Evolutionary conservation across 2,797 vertebrate genomes (phyloP).

Genomic region (Fringilla coelebs): DNA sequence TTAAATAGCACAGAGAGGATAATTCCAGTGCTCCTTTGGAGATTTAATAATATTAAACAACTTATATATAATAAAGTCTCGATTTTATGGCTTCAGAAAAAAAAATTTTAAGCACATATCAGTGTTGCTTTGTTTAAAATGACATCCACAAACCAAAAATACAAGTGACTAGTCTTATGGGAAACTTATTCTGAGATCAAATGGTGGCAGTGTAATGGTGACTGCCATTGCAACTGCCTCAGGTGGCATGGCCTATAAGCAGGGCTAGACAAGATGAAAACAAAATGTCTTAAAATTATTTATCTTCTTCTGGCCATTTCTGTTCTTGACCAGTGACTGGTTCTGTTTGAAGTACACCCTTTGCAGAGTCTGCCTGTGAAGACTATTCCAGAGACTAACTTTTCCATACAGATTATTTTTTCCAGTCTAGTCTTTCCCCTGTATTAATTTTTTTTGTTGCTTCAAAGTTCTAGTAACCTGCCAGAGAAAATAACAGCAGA

Average conservation of each 20-base stretch:
- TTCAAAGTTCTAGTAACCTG: background rate
- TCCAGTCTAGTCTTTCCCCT: background rate
- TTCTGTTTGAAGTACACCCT: background rate
- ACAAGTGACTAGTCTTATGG: background rate
- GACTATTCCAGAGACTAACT: background rate
- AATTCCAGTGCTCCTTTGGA: background rate
- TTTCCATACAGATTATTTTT: constrained; percentile 34
- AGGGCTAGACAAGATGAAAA: background rate
- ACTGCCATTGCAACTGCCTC: background rate
- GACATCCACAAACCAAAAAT: background rate
- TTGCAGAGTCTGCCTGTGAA: background rate
- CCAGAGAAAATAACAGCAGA: constrained; percentile 42
- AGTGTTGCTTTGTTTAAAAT: background rate
- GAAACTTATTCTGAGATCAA: background rate
- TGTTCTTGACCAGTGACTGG: background rate
- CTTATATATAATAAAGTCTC: background rate
- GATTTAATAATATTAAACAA: background rate
- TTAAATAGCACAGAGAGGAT: background rate
- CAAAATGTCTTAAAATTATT: background rate
- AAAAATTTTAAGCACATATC: background rate
- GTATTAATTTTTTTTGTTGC: background rate
- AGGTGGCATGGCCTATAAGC: background rate
- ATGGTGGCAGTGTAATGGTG: background rate
- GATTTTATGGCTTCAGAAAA: background rate
- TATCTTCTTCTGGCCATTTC: background rate